Evolutionary conservation across 2,888 invertebrate genomes (phyloP).

Genomic region (Nomada fabriciana): DNA sequence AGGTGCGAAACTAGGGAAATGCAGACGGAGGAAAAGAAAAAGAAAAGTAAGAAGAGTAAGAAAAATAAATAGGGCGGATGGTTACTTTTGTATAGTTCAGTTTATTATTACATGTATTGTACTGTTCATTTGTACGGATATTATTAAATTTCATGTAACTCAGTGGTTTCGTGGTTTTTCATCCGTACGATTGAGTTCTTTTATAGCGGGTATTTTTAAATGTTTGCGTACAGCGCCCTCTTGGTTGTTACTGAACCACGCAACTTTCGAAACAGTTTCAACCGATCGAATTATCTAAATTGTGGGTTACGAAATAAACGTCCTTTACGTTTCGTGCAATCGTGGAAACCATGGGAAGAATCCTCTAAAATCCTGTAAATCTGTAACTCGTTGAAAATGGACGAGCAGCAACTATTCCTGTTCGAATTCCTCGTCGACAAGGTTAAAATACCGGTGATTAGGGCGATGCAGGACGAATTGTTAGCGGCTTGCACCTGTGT

Average conservation of each 20-base stretch:
- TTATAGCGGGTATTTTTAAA: too few relatives aligned
- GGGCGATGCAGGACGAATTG: conserved; percentile 78
- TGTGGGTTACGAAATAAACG: conserved; percentile 32
- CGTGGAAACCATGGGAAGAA: background rate
- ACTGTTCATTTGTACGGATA: background rate
- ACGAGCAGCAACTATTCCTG: conserved; percentile 85
- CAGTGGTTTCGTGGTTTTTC: background rate
- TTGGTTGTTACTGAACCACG: background rate
- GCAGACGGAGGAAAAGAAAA: conserved; percentile 86
- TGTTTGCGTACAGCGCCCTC: conserved; percentile 26
- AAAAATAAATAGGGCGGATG: conserved; percentile 38
- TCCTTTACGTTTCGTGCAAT: background rate
- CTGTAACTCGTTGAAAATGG: conserved; percentile 27
- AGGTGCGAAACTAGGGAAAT: conserved; percentile 88
- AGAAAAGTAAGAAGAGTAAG: conserved; percentile 54
- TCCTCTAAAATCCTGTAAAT: background rate
- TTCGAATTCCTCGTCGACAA: conserved; percentile 88
- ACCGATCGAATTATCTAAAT: conserved; percentile 38
- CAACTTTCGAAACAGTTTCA: background rate
- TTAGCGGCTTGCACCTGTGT: conserved; percentile 86
- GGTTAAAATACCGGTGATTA: conserved; percentile 79
- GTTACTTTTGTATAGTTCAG: too few relatives aligned
- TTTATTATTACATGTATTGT: too few relatives aligned
- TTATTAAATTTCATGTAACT: conserved; percentile 19
- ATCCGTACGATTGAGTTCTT: background rate